phyloP scores from a whole-genome alignment of 2,113 vertebrate genomes.

The Sceloporus tristichus region DNA sequence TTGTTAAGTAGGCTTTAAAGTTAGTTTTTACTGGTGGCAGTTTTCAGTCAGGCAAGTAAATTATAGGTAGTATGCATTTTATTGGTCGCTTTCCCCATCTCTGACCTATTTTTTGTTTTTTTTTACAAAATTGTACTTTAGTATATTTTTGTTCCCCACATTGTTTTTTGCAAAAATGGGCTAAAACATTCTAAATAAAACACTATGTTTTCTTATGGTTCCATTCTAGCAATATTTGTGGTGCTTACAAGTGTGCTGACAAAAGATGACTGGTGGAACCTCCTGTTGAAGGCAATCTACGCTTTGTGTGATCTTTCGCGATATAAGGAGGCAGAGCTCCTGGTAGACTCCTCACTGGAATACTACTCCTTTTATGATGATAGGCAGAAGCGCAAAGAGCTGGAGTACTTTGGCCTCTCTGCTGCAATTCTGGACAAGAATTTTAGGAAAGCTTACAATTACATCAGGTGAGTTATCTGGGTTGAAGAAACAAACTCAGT shows the following conservation, averaged over 20 bases:
- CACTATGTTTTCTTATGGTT: slow-evolving; percentile 3
- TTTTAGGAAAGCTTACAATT: slow-evolving; percentile 94
- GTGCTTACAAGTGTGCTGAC: slow-evolving; percentile 90
- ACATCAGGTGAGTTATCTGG: slow-evolving; percentile 86
- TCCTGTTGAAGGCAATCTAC: slow-evolving; percentile 88
- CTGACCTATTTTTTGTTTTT: not conserved
- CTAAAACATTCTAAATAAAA: not conserved
- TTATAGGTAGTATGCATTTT: not conserved
- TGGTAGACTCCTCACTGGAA: slow-evolving; percentile 95
- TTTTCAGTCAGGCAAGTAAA: not conserved
- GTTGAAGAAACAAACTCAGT: not conserved
- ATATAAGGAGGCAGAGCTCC: slow-evolving; percentile 91
- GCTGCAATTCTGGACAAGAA: slow-evolving; percentile 94
- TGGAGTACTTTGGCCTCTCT: slow-evolving; percentile 95
- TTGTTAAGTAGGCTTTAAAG: not conserved
- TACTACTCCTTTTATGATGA: slow-evolving; percentile 98
- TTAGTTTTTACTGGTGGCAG: not conserved
- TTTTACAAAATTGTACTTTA: not conserved
- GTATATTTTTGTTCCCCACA: not conserved
- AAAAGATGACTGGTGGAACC: slow-evolving; percentile 97
- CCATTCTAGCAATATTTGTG: slow-evolving; percentile 80
- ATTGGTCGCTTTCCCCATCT: not conserved
- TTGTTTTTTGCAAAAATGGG: not conserved
- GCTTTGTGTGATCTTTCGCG: slow-evolving; percentile 88
- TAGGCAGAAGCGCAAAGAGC: slow-evolving; percentile 90